Evolutionary conservation across 2,888 invertebrate genomes (phyloP), one percentile per base, ranked within the genome.

Genomic region (Morpho helenor): DNA sequence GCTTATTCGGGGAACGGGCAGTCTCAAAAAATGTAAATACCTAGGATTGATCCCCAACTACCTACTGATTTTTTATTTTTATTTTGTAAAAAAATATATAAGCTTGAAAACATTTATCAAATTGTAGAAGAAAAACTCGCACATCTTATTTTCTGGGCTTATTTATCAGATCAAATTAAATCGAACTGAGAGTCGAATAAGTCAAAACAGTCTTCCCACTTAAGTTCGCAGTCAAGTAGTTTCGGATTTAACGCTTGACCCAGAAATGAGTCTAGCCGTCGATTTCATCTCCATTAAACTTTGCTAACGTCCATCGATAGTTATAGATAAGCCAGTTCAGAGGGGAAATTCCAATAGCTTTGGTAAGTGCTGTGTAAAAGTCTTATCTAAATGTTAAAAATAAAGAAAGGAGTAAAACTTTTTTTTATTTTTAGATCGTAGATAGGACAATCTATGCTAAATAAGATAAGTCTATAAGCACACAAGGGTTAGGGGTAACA

Each of bases 231-330:
- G 79, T 83, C 79, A 82, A 82, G 75, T 80, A 80, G 82, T 82
- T 81, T 71, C 68, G 66, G 75, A 79, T 82, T 84, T 80, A 80
- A 74, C 75, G 66, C 72, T 68, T 67, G 74, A 72, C 67, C 68
- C 68, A 64, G 71, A 75, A 76, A 77, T 79, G 75, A 75, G 76
- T 78, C 76, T 76, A 78, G 79, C 76, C 79, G 72, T 74, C 75
- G 79, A 81, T 84, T 84, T 80, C 82, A 74, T 80, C 76, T 77
- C 82, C 80, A 82, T 84, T 84, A 78, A 85, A 85, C 81, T 84
- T 84, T 73, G 70, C 68, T 70, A 48, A 63, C 64, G 67, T 68
- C 64, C 60, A 66, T 63, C 67, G 73, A 76, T 73, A 68, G 70
- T 64, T 68, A 56, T 61, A 70, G 78, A 81, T 82, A 79, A 79